Base-by-base conservation (phyloP, 2,113 vertebrate species). In the Hassar affinis region DNA sequence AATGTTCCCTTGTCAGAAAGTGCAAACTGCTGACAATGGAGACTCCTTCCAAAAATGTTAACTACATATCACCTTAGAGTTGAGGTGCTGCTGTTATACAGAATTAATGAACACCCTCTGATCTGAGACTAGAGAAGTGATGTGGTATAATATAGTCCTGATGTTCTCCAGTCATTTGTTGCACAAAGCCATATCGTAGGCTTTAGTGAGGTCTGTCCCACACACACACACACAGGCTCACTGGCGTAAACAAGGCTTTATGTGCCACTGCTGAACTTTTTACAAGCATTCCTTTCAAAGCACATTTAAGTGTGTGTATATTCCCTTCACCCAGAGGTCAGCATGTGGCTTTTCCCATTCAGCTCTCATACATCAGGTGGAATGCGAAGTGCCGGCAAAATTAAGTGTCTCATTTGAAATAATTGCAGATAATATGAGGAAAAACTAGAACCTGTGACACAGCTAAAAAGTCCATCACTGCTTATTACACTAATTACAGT, bases 161-260 rank as follows among this genome's bases (percentile, higher is more conserved):
- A 66, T 66, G 8, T 35, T 66, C 9, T 84, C 62, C 35, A 30
- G 6, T 15, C 15, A 35, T 6, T 1, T 62, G 61, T 62, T 62
- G 61, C 61, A 30, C 6, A 1, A 33, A 62, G 61, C 15, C 30
- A 5, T 17, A 66, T 62, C 59, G n/a, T 4, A 30, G 27, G 59
- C n/a, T 62, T 84, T 78, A 71, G 81, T 49, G 82, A 86, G 47
- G 71, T 51, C 66, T 80, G 78, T n/a, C n/a, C n/a, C 59, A 83
- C 25, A 78, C 79, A 87, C 76, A 64, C 74, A 64, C 49, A 52
- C 35, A 20, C 27, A 22, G 42, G 30, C 66, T 79, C 74, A 51
- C 56, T 84, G 79, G 49, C 59, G 33, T 84, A 86, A 86, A 84
- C 79, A 85, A 84, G 71, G 75, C 81, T 57, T 84, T 49, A 84